Percentiles rank a stretch among this genome's conserved stretches.
phyloP scores from a whole-genome alignment of 1,140 invertebrate genomes.

The Tetramorium alpestre region DNA sequence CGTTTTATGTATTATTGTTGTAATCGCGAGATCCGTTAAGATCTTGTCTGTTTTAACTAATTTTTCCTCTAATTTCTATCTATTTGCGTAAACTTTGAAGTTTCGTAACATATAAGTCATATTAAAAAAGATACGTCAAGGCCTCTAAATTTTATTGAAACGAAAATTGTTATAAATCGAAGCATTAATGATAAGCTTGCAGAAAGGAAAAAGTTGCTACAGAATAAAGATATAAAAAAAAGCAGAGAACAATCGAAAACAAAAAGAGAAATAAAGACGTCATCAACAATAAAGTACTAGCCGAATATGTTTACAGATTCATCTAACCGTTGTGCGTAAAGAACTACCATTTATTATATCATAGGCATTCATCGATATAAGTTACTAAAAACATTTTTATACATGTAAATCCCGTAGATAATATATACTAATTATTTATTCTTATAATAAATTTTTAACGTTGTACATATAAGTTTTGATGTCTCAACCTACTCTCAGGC shows the following conservation, averaged over 20 bases:
- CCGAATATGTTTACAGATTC: conserved; percentile 10
- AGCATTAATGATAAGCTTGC: background rate
- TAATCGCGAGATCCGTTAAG: conserved; percentile 5
- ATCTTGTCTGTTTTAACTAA: conserved; percentile 4
- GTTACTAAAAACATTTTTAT: conserved; percentile 37
- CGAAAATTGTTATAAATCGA: background rate
- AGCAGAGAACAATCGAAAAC: background rate
- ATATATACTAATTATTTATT: conserved; percentile 59
- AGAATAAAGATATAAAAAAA: background rate
- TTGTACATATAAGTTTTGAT: conserved; percentile 43
- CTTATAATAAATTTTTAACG: conserved; percentile 57
- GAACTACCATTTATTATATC: conserved; percentile 30
- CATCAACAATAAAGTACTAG: background rate
- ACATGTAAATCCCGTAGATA: conserved; percentile 29
- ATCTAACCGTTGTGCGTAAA: conserved; percentile 5
- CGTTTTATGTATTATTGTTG: conserved; percentile 15
- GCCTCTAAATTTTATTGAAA: background rate
- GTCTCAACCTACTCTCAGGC: background rate
- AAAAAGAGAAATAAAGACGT: background rate
- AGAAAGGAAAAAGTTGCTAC: background rate
- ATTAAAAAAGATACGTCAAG: background rate
- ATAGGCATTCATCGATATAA: conserved; percentile 41
- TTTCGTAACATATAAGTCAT: conserved; percentile 1
- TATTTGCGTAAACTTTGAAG: background rate
- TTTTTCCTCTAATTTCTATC: background rate